Percentiles rank a stretch among this genome's conserved stretches.
phyloP scores from a whole-genome alignment of 2,113 vertebrate genomes.

The Illadopsis cleaveri region DNA sequence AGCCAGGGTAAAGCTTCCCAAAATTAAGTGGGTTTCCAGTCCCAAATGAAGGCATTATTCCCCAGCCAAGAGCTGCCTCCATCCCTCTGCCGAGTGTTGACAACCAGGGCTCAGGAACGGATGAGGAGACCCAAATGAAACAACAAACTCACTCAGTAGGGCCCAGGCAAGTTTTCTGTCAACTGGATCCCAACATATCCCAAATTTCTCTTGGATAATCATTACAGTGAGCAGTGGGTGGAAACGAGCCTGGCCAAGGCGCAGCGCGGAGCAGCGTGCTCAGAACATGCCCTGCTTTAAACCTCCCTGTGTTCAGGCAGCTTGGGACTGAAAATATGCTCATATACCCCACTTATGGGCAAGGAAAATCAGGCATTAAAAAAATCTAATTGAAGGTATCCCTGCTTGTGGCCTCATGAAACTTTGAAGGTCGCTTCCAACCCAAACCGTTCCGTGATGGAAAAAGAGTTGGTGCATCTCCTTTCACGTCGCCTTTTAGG shows the following conservation, averaged over 20 bases:
- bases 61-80: neutral
- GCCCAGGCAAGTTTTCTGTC: neutral
- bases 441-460: fast-evolving
- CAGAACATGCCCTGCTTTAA: fast-evolving
- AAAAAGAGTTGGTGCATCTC: neutral
- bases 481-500: neutral
- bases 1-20: neutral
- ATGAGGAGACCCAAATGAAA: neutral
- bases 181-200: neutral
- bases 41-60: neutral
- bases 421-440: neutral
- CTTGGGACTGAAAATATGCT: neutral
- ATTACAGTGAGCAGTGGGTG: neutral
- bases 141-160: neutral
- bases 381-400: neutral
- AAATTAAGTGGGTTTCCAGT: neutral
- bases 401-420: neutral
- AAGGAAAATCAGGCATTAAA: neutral
- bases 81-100: neutral
- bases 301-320: neutral
- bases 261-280: neutral
- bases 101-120: neutral
- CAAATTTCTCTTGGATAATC: neutral
- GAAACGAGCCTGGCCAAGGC: neutral
- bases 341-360: neutral